Base-by-base conservation (phyloP, 1,140 invertebrate genomes). In the Sycobia sp. region DNA sequence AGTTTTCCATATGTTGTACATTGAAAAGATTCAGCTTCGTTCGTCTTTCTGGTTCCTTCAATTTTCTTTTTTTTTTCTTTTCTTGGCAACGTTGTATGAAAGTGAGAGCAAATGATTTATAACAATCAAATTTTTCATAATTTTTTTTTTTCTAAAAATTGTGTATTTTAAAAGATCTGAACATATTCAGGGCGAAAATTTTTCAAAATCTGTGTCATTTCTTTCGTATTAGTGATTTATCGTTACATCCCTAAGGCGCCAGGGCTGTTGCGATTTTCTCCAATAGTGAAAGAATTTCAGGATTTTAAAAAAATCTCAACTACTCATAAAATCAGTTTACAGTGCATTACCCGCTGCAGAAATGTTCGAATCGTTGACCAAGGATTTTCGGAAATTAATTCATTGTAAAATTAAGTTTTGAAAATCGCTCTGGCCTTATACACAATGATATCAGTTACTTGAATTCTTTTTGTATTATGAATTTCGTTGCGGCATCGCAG, bases 171-270 rank as follows among this genome's bases (percentile, higher is more conserved):
- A n/a, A n/a, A n/a, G n/a, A n/a, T n/a, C n/a, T n/a, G n/a, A n/a
- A n/a, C n/a, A n/a, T n/a, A n/a, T n/a, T n/a, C n/a, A n/a, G n/a
- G n/a, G n/a, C n/a, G 23, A 9, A 34, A 51, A 25, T 13, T 27
- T 32, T 9, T 41, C 29, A 32, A 32, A 4, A n/a, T n/a, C n/a
- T n/a, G n/a, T n/a, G n/a, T n/a, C n/a, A n/a, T n/a, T n/a, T n/a
- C n/a, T n/a, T n/a, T 39, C 34, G 16, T 25, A 7, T 57, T 53
- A 36, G 47, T 23, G 36, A 56, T 41, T 20, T 20, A 56, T 64
- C 29, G 39, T 64, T 10, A n/a, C 36, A 64, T 53, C 39, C 22
- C 47, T 55, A 63, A 29, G 62, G 43, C 32, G 32, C 62, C 36
- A 27, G 20, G 29, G 47, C 11, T 57, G 29, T 53, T 5, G 14